phyloP scores from a whole-genome alignment of 2,888 invertebrate genomes.

The Fragum sueziense region DNA sequence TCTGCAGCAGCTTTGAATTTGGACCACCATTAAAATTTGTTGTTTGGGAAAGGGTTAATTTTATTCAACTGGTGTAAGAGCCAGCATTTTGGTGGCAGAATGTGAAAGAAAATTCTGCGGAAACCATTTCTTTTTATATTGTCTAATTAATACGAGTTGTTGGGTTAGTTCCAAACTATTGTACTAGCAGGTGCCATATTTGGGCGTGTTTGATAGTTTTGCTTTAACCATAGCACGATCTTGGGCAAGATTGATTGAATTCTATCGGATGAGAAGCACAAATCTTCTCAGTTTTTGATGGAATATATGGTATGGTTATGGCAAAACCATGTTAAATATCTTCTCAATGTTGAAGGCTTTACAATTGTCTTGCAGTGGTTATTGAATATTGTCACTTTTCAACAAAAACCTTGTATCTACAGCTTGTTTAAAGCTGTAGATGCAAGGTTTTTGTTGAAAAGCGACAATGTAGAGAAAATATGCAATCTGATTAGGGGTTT shows the following conservation, averaged over 20 bases:
- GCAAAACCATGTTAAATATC: neutral
- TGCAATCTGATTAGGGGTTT: constrained; percentile 51
- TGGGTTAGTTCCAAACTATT: too few relatives aligned
- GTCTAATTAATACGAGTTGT: constrained; percentile 23
- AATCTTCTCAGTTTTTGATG: constrained; percentile 8
- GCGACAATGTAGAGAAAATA: constrained; percentile 15
- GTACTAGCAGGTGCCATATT: too few relatives aligned
- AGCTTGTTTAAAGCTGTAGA: too few relatives aligned
- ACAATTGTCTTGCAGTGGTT: too few relatives aligned
- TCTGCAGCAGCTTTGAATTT: too few relatives aligned
- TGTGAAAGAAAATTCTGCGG: neutral
- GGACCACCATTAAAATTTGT: neutral
- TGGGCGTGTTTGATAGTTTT: too few relatives aligned
- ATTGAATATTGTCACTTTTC: too few relatives aligned
- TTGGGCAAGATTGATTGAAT: constrained; percentile 20
- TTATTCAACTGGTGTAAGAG: constrained; percentile 13
- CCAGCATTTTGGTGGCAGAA: neutral
- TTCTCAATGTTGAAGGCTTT: neutral
- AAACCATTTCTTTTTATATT: constrained; percentile 22
- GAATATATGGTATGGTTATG: neutral
- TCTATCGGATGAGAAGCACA: constrained; percentile 6
- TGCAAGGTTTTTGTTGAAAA: neutral
- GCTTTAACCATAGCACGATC: too few relatives aligned
- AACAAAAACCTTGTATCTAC: too few relatives aligned
- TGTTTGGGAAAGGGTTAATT: constrained; percentile 6